Conservation (phyloP, 2,113 vertebrate genomes). For the Alethe diademata region DNA sequence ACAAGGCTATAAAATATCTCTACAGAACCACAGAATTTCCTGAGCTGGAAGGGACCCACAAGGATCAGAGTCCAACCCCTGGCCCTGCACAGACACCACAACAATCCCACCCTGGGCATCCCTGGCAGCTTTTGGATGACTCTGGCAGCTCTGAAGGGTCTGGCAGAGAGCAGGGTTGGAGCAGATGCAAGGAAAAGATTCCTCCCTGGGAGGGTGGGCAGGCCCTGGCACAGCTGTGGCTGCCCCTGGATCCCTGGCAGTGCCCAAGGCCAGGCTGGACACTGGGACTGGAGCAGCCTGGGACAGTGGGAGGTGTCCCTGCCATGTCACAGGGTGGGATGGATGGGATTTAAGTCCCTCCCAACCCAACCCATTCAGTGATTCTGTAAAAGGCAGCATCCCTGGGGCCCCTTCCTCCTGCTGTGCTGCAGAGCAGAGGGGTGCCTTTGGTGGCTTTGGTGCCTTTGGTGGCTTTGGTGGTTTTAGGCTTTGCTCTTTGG, state of each 20-base stretch:
- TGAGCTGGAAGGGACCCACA: neutral
- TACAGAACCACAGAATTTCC: neutral
- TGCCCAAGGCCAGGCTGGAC: neutral
- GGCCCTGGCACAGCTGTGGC: neutral
- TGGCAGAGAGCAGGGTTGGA: neutral
- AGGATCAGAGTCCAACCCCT: neutral
- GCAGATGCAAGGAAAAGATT: neutral
- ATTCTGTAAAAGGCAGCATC: neutral
- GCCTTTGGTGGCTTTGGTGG: neutral
- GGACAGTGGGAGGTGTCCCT: neutral
- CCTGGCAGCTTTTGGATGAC: neutral
- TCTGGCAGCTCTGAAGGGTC: neutral
- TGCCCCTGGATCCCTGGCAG: neutral
- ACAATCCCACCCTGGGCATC: neutral
- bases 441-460: neutral
- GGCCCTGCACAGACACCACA: neutral
- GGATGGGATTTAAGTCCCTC: fast-evolving
- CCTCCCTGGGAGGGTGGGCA: neutral
- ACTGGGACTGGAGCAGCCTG: neutral
- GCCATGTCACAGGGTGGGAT: neutral
- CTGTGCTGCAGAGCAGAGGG: neutral
- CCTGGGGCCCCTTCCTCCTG: neutral
- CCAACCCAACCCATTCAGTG: neutral
- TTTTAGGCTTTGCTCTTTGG: neutral
- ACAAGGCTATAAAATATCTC: neutral